phyloP scores from a whole-genome alignment of 2,113 vertebrate species.

The Podarcis muralis region DNA sequence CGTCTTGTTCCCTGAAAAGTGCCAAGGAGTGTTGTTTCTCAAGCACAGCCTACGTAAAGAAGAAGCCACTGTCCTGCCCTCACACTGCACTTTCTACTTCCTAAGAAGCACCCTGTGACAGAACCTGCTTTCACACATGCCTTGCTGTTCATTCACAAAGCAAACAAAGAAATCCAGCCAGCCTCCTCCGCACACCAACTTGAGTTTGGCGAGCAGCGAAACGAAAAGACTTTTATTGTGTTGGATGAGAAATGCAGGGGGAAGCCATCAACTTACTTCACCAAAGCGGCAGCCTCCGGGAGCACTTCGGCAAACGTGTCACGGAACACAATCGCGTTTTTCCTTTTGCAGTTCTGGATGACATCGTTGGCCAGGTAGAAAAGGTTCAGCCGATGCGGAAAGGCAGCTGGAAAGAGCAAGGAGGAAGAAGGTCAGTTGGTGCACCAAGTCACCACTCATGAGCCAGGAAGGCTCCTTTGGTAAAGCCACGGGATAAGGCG shows the following conservation, averaged over 20 bases:
- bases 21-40: too few species aligned
- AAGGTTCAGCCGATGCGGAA: conserved; percentile 93
- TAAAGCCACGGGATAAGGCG: neutral
- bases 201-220: neutral
- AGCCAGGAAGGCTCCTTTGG: neutral
- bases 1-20: too few species aligned
- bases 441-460: accelerated
- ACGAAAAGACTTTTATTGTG: neutral
- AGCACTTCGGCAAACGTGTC: conserved; percentile 92
- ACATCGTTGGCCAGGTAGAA: conserved; percentile 98
- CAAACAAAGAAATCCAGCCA: neutral
- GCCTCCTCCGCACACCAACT: neutral
- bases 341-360: conserved; percentile 98
- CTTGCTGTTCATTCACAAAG: neutral
- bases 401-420: conserved; percentile 80
- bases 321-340: conserved; percentile 93
- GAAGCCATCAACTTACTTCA: conserved; percentile 82
- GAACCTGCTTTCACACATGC: neutral
- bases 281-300: conserved; percentile 88
- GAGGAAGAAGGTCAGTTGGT: neutral
- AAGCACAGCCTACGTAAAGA: too few species aligned
- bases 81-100: neutral
- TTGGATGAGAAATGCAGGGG: accelerated
- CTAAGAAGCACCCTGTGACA: too few species aligned
- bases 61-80: neutral